Base-by-base conservation (phyloP, 2,797 vertebrate species). In the Phaenicophaeus curvirostris region DNA sequence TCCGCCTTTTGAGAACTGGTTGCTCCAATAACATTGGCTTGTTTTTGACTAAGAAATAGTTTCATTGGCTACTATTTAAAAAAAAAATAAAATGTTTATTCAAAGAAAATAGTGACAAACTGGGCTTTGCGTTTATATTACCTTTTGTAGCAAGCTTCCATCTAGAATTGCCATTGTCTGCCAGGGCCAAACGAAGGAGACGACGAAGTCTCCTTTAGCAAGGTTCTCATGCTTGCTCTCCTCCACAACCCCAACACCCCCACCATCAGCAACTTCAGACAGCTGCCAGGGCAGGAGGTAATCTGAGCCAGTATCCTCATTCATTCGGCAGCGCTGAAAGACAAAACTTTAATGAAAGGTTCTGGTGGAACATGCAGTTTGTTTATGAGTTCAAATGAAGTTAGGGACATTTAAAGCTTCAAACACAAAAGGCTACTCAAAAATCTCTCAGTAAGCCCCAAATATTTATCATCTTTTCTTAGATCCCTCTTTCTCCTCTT, bases 281-380 rank as follows among this genome's bases (percentile, higher is more conserved):
- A 99, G 95, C 94, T 97, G 97, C 99, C 99, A 99, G 3, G 99
- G 97, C 30, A 59, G 82, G 92, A 99, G 66, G 85, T 99, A 99
- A 28, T 99, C 98, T 4, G 97, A 81, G 6, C 98, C 98, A 0
- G 98, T 98, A 81, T 99, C 98, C 85, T 99, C 99, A 33, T 99
- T 99, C 99, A 99, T 99, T 59, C 98, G 98, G 96, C 98, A 99
- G 37, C 99, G 98, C 99, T 99, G 96, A n/a, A 97, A 96, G 82
- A 90, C 37, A 90, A 86, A 73, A 53, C 13, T 85, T 30, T 87
- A 30, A 31, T 78, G 69, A 90, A 59, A 80, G 44, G 68, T 58
- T 87, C 57, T 51, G 11, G 11, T 30, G 30, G 58, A 67, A 74
- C 76, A 94, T 31, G 30, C 23, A 18, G 28, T n/a, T 89, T 76